A percentile compares a stretch with the other conserved stretches of the same genome.
phyloP scores from a whole-genome alignment of 2,797 vertebrate species.

The Acridotheres tristis region DNA sequence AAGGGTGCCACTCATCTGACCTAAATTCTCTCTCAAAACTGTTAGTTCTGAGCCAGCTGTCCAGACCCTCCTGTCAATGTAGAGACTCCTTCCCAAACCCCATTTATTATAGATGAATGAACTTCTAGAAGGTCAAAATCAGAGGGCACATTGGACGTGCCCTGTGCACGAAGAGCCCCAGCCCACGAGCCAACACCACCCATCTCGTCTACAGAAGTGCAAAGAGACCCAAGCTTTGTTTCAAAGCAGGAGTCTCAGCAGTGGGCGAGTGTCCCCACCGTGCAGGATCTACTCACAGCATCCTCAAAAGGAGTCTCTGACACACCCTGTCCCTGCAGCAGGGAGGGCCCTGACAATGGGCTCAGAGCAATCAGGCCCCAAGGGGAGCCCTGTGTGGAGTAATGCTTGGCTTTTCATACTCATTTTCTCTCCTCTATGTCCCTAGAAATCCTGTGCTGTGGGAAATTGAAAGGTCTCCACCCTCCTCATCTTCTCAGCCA shows the following conservation, averaged over 20 bases:
- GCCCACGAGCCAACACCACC: rapidly evolving
- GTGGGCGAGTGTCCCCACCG: neutral
- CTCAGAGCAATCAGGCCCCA: neutral
- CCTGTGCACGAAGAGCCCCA: neutral
- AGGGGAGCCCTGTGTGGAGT: neutral
- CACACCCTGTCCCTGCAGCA: neutral
- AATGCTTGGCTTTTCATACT: neutral
- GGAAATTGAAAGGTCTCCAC: conserved; percentile 32
- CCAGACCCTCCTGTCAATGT: neutral
- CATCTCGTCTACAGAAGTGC: rapidly evolving
- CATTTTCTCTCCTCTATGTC: neutral
- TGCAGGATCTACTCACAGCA: neutral
- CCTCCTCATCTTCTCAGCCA: conserved; percentile 22
- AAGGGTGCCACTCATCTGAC: neutral
- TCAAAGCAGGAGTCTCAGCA: neutral
- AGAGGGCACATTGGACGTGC: rapidly evolving
- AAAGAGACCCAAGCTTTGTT: neutral
- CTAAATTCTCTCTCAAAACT: neutral
- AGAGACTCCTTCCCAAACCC: neutral
- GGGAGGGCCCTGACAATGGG: neutral
- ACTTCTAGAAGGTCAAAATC: neutral
- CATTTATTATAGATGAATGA: rapidly evolving
- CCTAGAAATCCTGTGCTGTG: neutral
- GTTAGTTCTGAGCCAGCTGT: neutral
- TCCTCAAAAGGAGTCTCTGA: neutral